phyloP scores from a whole-genome alignment of 2,113 vertebrate species.

The Gadus chalcogrammus region DNA sequence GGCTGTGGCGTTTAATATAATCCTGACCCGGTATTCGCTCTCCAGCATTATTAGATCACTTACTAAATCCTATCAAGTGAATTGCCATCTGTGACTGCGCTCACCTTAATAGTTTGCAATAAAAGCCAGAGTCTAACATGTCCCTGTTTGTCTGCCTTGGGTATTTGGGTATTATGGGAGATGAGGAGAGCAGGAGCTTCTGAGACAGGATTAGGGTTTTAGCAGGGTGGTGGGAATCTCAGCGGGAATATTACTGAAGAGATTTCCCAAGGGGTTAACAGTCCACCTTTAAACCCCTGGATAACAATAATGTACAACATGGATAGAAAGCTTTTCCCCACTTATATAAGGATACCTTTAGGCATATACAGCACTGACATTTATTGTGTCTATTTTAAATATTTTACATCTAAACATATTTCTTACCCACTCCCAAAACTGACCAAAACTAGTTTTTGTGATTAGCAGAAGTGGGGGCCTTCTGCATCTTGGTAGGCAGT shows the following conservation, averaged over 20 bases:
- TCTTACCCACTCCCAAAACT: no score
- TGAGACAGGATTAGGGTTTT: constrained; percentile 51
- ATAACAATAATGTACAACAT: background rate
- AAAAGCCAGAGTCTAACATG: constrained; percentile 25
- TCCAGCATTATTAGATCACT: constrained; percentile 51
- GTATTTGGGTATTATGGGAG: constrained; percentile 18
- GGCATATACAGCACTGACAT: no score
- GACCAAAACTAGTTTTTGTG: no score
- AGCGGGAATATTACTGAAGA: constrained; percentile 31
- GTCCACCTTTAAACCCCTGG: background rate
- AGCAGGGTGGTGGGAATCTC: constrained; percentile 41
- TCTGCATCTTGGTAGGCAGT: no score
- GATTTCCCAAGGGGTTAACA: constrained; percentile 31
- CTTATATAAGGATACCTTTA: no score
- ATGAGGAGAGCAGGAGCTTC: constrained; percentile 31
- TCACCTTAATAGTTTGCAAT: constrained; percentile 32
- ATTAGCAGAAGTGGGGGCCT: no score
- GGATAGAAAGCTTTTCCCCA: no score
- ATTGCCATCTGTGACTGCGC: constrained; percentile 43
- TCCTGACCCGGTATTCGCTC: constrained; percentile 39
- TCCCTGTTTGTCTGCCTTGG: constrained; percentile 31
- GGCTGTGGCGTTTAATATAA: constrained; percentile 42
- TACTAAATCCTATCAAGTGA: constrained; percentile 62
- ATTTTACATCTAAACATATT: no score
- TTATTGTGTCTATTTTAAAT: no score